Percentiles rank a stretch among this genome's conserved stretches.
Evolutionary conservation across 1,140 invertebrate genomes (phyloP).

Genomic region (Homalodisca vitripennis): DNA sequence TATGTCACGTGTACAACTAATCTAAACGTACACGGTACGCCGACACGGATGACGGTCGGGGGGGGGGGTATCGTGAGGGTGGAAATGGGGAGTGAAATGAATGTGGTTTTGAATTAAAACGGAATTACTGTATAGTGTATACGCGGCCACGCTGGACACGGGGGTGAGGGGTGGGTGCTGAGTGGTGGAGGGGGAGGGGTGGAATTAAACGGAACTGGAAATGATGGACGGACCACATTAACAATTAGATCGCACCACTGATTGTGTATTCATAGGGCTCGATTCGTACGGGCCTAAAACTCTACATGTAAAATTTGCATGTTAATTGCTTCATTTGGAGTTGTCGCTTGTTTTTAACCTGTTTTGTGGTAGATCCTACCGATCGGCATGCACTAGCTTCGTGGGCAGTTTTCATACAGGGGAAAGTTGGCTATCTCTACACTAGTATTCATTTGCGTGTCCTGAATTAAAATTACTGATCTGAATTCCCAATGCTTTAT

Average conservation of each 20-base stretch:
- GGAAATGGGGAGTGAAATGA: slow-evolving; percentile 4
- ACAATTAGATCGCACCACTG: neutral
- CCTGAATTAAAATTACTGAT: too few relatives aligned
- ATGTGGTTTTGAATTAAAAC: slow-evolving; percentile 27
- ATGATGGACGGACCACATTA: neutral
- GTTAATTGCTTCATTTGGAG: neutral
- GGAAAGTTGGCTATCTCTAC: too few relatives aligned
- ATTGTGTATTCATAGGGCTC: neutral
- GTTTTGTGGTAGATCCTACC: neutral
- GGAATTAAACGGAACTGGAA: neutral
- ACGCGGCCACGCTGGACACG: too few relatives aligned
- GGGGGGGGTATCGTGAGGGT: neutral
- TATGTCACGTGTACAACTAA: neutral
- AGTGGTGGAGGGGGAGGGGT: neutral
- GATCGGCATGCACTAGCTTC: too few relatives aligned
- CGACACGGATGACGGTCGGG: too few relatives aligned
- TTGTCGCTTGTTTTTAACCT: neutral
- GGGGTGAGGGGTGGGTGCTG: too few relatives aligned
- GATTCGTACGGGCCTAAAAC: neutral
- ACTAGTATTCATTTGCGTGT: too few relatives aligned
- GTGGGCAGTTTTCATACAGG: neutral
- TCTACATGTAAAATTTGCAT: neutral
- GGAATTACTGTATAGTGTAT: slow-evolving; percentile 17
- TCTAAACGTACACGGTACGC: neutral
- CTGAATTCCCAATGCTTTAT: too few relatives aligned